phyloP scores from a whole-genome alignment of 2,113 vertebrate species.

The Leucosticte australis region DNA sequence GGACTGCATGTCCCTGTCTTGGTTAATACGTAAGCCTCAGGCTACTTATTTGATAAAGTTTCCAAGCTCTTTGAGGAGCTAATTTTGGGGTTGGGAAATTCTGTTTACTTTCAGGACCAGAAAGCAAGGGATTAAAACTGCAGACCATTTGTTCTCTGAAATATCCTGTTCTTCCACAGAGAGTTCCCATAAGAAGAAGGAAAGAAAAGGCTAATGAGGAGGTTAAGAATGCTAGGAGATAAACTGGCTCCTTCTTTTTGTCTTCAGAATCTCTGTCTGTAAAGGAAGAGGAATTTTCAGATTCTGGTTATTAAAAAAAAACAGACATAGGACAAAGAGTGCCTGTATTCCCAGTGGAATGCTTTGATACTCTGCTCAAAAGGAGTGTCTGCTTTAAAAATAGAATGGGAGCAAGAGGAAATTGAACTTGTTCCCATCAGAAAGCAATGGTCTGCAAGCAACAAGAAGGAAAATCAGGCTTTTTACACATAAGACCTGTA shows the following conservation, averaged over 20 bases:
- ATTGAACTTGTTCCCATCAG: conserved; percentile 29
- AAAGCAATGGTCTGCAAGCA: conserved; percentile 41
- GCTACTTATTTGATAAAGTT: neutral
- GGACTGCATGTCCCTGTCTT: neutral
- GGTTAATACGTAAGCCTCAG: neutral
- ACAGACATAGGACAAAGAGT: neutral
- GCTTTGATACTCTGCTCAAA: conserved; percentile 17
- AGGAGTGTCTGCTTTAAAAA: conserved; percentile 48
- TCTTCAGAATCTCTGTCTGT: conserved; percentile 48
- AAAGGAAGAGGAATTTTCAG: conserved; percentile 47
- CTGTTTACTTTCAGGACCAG: neutral
- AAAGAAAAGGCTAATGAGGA: conserved; percentile 51
- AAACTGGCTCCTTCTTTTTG: conserved; percentile 47
- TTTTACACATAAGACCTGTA: conserved; percentile 4
- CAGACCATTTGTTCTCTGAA: conserved; percentile 35
- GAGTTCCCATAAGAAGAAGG: conserved; percentile 46
- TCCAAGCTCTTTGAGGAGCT: neutral
- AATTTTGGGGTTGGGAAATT: neutral
- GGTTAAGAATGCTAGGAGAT: conserved; percentile 56
- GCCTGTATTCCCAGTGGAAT: conserved; percentile 43
- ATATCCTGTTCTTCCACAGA: conserved; percentile 56
- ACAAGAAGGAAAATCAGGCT: conserved; percentile 19
- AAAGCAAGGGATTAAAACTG: neutral
- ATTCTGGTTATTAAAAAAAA: neutral
- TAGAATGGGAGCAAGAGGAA: conserved; percentile 40